Base-by-base conservation (phyloP, 2,888 invertebrate genomes). In the Synanthedon myopaeformis region DNA sequence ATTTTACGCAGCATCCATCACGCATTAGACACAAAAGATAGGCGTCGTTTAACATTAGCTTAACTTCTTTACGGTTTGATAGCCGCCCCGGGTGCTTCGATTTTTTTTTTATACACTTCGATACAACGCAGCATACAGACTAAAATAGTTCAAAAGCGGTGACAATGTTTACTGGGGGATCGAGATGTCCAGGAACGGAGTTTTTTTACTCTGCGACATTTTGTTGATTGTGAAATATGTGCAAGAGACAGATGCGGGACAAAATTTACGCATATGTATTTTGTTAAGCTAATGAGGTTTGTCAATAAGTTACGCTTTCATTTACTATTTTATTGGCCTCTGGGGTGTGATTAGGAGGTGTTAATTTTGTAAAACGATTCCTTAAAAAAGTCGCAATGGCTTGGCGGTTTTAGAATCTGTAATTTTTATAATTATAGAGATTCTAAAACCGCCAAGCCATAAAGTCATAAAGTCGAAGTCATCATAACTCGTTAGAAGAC, bases 31-130 rank as follows among this genome's bases (percentile, higher is more conserved):
- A 84, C 85, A 86, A 86, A 84, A 82, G 86, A 83, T 83, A 79
- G 79, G 82, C 84, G 80, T 82, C 84, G 75, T 79, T 83, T 82
- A 80, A 82, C 83, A 84, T 85, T 84, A 82, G 79, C 79, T 82
- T 84, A 84, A 86, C 85, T 86, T 85, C 84, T 84, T 85, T 83
- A 86, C 85, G 86, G 74, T 86, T 86, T 86, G 76, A 86, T 85
- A 77, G 69, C 71, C 67, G 69, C 71, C 71, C 71, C 72, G 77
- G 77, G 79, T 67, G 74, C 56, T 41, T 56, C 61, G 61, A 53
- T 56, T 56, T 58, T 60, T 69, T 53, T 72, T 75, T 72, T 73
- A 65, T 66, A 60, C 57, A 62, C 57, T 57, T 60, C 35, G 35
- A 64, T 59, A 54, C 42, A 53, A 57, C 60, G 53, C 57, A 56